phyloP scores from a whole-genome alignment of 2,888 invertebrate species.

The Drepanosiphum platanoidis region DNA sequence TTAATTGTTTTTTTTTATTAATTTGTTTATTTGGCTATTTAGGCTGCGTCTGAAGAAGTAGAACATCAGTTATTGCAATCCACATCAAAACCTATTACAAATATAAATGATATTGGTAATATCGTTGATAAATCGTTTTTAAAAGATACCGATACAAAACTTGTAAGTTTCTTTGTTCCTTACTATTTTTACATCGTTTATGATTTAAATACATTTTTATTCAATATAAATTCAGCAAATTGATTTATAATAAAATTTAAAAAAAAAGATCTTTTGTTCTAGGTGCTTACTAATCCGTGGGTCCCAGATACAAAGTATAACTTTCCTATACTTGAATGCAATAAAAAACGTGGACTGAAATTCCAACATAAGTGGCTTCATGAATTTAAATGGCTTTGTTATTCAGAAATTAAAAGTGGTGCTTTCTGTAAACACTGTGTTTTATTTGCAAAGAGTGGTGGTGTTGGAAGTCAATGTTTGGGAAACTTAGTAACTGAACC shows the following conservation, averaged over 20 bases:
- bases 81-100: no score
- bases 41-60: no score
- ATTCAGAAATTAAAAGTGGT: conserved; percentile 43
- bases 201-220: no score
- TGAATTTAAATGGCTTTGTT: conserved; percentile 41
- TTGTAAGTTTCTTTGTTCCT: not conserved
- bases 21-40: no score
- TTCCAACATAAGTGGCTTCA: conserved; percentile 58
- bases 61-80: no score
- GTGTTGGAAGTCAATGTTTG: conserved; percentile 53
- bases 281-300: conserved; percentile 22
- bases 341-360: conserved; percentile 9
- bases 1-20: no score
- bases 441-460: conserved; percentile 38
- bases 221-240: no score
- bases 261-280: not conserved
- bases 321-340: not conserved
- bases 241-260: no score
- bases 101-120: not conserved
- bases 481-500: conserved; percentile 30
- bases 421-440: conserved; percentile 53
- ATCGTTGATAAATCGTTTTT: not conserved
- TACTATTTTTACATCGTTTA: no score
- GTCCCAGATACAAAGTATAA: conserved; percentile 2
- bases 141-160: conserved; percentile 5